Evolutionary conservation across 2,888 invertebrate genomes (phyloP).

Genomic region (Drosophila prostipennis): DNA sequence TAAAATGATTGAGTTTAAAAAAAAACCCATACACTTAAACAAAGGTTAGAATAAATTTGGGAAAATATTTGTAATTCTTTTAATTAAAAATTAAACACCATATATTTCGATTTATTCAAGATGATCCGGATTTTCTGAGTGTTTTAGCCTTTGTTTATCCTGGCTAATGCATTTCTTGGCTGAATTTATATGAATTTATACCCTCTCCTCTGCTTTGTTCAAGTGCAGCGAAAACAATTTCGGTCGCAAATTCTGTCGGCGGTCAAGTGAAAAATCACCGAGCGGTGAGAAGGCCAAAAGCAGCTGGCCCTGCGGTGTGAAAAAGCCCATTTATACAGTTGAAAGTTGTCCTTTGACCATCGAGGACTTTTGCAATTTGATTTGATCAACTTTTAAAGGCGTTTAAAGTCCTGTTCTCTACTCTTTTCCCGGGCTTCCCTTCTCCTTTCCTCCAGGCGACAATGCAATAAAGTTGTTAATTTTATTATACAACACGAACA

Average conservation of each 20-base stretch:
- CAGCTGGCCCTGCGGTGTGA: constrained; percentile 4
- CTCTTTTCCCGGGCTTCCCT: background rate
- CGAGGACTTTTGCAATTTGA: constrained; percentile 1
- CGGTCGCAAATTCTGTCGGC: constrained; percentile 20
- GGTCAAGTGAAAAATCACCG: constrained; percentile 34
- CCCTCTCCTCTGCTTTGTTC: background rate
- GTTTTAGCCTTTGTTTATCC: constrained; percentile 4
- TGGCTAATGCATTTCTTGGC: constrained; percentile 42
- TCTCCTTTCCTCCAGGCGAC: constrained; percentile 24
- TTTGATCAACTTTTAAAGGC: constrained; percentile 8
- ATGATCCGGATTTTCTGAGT: background rate
- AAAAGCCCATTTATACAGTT: constrained; percentile 23
- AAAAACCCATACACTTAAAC: too few relatives aligned
- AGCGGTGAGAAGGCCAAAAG: constrained; percentile 19
- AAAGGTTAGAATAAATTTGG: background rate
- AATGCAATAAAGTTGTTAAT: constrained; percentile 66
- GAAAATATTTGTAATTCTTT: background rate
- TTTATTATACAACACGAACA: constrained; percentile 55
- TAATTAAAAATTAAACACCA: too few relatives aligned
- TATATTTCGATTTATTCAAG: too few relatives aligned
- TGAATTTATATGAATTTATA: constrained; percentile 1
- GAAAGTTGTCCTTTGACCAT: constrained; percentile 12
- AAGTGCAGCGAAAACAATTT: constrained; percentile 35
- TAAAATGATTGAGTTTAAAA: too few relatives aligned
- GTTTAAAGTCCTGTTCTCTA: background rate